Base-by-base conservation (phyloP, 2,113 vertebrate genomes). In the Erpornis zantholeuca region DNA sequence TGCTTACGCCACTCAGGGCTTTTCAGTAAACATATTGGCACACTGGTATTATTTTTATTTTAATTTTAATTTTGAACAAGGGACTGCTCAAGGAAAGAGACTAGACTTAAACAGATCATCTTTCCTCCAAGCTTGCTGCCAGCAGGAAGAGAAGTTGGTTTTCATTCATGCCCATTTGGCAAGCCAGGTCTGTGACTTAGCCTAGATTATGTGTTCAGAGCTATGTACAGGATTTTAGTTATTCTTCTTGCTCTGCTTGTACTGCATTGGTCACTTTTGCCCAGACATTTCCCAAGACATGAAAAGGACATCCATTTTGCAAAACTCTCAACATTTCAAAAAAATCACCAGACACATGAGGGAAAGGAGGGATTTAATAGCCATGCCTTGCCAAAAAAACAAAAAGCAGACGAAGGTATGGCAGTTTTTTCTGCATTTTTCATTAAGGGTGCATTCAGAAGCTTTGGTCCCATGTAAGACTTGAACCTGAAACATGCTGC, bases 91-190 rank as follows among this genome's bases (percentile, higher is more conserved):
- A 92, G 92, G 92, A 95, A 90, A 96, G 93, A 94, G 82, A 94
- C 92, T 88, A 92, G 90, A 95, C 90, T 92, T 88, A 90, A 95
- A 95, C 92, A 92, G 82, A 96, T 94, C 94, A 50, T 92, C 87
- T 96, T 96, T 96, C 93, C 92, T 90, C 87, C 79, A 77, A 81
- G 60, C 33, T 77, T 91, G 59, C 79, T 4, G 86, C 87, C 90
- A 91, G 79, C 87, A 89, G 90, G 75, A 96, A 70, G 60, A 77
- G 63, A 86, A 82, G 68, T 45, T 94, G 82, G 82, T 97, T 96
- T 96, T 88, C 80, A n/a, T 95, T 90, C 10, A 16, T 73, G 72
- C 88, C 52, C 56, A 60, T 95, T 94, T 96, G 93, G 95, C 92
- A 94, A 92, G 82, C 64, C 60, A 71, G 54, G 57, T 85, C 57